phyloP scores from a whole-genome alignment of 2,113 vertebrate genomes.

The Indicator indicator region DNA sequence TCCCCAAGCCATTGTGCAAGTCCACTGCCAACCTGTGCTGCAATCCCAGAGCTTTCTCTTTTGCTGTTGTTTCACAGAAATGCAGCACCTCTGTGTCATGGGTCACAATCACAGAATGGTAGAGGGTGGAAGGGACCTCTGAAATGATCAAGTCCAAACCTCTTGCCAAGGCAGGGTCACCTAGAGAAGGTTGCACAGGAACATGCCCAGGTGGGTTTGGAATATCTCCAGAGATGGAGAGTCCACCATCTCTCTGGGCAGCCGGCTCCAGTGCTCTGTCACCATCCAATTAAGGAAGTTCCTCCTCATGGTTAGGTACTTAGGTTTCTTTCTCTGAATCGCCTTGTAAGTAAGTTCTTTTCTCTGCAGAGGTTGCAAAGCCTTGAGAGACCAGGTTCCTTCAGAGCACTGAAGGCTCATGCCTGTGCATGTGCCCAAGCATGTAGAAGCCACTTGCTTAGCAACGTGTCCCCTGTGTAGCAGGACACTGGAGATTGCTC shows the following conservation, averaged over 20 bases:
- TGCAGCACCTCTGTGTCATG: not conserved
- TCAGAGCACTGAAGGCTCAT: not conserved
- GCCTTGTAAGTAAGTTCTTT: not conserved
- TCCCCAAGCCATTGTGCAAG: accelerated
- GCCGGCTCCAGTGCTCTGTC: too few relatives aligned
- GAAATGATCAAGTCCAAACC: too few relatives aligned
- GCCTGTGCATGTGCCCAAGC: not conserved
- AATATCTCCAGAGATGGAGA: too few relatives aligned
- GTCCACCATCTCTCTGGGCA: too few relatives aligned
- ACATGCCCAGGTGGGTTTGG: too few relatives aligned
- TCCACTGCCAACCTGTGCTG: not conserved
- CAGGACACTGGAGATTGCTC: not conserved
- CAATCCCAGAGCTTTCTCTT: not conserved
- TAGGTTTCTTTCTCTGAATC: not conserved
- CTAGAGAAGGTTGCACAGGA: too few relatives aligned
- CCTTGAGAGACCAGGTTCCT: not conserved
- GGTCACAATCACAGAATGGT: not conserved
- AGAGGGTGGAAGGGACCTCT: too few relatives aligned
- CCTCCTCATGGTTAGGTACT: too few relatives aligned
- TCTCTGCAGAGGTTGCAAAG: not conserved
- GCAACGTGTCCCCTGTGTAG: not conserved
- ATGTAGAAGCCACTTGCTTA: not conserved
- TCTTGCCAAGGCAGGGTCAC: too few relatives aligned
- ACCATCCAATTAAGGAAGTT: too few relatives aligned
- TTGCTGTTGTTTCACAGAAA: not conserved